phyloP scores from a whole-genome alignment of 2,797 vertebrate species.

The Hemitrygon akajei region DNA sequence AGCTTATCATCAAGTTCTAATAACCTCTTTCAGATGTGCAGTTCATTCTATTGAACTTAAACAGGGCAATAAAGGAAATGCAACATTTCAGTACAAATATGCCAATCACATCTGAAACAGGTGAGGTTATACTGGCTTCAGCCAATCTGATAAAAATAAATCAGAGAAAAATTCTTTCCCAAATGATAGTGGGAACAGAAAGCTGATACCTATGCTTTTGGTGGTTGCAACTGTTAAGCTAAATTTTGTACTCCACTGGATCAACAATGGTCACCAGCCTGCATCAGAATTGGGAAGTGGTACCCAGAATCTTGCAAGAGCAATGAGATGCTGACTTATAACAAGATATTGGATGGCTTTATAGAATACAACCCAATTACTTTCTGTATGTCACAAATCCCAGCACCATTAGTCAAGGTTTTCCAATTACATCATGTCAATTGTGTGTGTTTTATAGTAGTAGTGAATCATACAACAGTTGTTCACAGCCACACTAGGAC shows the following conservation, averaged over 20 bases:
- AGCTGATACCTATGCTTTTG: background rate
- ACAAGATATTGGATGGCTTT: background rate
- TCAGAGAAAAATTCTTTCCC: background rate
- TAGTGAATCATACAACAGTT: background rate
- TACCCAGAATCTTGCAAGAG: background rate
- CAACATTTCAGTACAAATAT: background rate
- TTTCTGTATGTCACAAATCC: background rate
- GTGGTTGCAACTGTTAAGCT: background rate
- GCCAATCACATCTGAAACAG: background rate
- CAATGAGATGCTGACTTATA: background rate
- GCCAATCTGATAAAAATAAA: background rate
- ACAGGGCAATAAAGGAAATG: background rate
- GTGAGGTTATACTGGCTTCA: background rate
- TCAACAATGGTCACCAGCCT: background rate
- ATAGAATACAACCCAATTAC: background rate
- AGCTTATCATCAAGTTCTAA: background rate
- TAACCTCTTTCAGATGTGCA: background rate
- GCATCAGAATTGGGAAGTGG: background rate
- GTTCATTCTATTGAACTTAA: background rate
- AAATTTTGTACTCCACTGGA: background rate
- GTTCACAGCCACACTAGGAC: background rate
- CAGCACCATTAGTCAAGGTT: background rate
- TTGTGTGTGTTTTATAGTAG: background rate
- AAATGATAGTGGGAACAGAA: background rate
- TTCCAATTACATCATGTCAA: background rate